Percentiles rank a stretch among this genome's conserved stretches.
Conservation (phyloP, 2,888 invertebrate genomes). For the Lasioglossum zephyrum region DNA sequence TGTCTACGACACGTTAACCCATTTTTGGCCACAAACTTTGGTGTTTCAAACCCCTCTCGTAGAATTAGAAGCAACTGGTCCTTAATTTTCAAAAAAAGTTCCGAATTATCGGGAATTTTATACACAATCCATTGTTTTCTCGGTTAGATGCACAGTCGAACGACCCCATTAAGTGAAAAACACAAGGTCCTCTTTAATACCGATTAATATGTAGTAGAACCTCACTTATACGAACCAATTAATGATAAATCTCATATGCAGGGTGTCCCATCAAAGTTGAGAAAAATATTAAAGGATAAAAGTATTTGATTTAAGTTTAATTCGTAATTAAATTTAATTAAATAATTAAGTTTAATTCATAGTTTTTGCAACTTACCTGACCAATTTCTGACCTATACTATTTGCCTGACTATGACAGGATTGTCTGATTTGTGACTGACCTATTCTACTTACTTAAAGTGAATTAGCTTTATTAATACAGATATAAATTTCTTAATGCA, state of each 20-base stretch:
- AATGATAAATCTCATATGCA: background rate
- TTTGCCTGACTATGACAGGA: background rate
- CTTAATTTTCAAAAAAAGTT: background rate
- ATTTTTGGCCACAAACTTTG: slow-evolving; percentile 18
- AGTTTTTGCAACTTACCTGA: background rate
- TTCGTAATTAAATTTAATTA: too few species aligned
- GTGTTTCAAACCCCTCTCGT: background rate
- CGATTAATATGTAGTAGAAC: background rate
- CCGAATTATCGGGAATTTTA: background rate
- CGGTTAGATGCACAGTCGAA: background rate
- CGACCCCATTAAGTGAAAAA: background rate
- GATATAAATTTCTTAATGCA: background rate
- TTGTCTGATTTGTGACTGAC: background rate
- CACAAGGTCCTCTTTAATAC: background rate
- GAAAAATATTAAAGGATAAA: background rate
- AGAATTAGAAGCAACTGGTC: background rate
- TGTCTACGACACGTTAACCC: slow-evolving; percentile 17
- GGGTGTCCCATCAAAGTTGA: background rate
- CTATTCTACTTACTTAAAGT: background rate
- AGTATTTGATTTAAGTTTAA: background rate
- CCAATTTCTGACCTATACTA: background rate
- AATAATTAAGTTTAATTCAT: too few species aligned
- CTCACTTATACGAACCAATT: background rate
- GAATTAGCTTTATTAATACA: background rate
- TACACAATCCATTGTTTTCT: background rate